Evolutionary conservation across 2,888 invertebrate genomes (phyloP), one percentile per base, ranked within the genome.

Genomic region (Glyphotaelius pellucidus): DNA sequence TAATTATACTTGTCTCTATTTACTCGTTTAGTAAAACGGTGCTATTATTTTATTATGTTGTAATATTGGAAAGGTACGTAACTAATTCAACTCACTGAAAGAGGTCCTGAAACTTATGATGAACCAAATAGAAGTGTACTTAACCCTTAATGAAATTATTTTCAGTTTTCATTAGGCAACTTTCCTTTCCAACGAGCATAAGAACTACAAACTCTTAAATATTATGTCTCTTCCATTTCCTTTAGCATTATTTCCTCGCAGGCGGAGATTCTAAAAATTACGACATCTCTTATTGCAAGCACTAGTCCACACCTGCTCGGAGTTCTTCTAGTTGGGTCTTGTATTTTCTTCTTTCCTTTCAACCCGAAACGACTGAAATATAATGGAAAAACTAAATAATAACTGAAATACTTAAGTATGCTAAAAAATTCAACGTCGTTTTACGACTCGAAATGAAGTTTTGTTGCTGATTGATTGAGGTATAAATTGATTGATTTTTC

Each of bases 231-330:
- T 32, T 81, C 32, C 81, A 81, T 81, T 81, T 52, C 52, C 32
- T 30, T 31, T 7, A 42, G 42, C 89, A 80, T 89, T 83, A 47
- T 90, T 90, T 52, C 52, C 81, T 32, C 38, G 19, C 52, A 25
- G 90, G 83, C 47, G 81, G 83, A 67, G 47, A 52, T 89, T 89
- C 88, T 83, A 83, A 84, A 90, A 92, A 92, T 90, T 92, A 92
- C 92, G 92, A 90, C 90, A 84, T 92, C 83, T 86, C 87, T 90
- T 92, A 88, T 90, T 92, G 90, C 81, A 90, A 85, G 88, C 88
- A 90, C 90, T 90, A 90, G 47, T 92, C 92, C 88, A 67, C 92
- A 92, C 92, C 92, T 92, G 92, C 87, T 90, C 83, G 83, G 80
- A 81, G 52, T 90, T 84, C 47, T 85, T 85, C n/a, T 85, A 85